Evolutionary conservation across 1,140 invertebrate species (phyloP).

Genomic region (Sogatella furcifera): DNA sequence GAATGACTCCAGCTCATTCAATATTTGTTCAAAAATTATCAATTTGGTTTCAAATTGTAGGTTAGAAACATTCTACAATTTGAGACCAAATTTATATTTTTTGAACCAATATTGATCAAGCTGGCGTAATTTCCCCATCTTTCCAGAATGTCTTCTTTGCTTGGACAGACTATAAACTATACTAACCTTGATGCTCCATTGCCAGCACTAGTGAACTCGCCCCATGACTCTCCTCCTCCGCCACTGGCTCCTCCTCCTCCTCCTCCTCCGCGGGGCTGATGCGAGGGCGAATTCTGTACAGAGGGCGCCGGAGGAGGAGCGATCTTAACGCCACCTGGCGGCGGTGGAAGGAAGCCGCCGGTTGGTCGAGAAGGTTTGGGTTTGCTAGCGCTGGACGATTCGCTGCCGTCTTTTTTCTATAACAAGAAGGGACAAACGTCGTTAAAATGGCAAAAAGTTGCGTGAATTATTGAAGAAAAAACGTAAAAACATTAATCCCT

Average conservation of each 20-base stretch:
- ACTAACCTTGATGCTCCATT: constrained; percentile 33
- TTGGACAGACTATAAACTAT: no score
- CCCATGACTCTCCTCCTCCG: constrained; percentile 42
- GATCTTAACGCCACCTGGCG: constrained; percentile 61
- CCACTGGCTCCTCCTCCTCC: constrained; percentile 20
- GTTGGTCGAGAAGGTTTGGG: constrained; percentile 43
- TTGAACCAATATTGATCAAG: no score
- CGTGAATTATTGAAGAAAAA: no score
- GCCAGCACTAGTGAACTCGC: constrained; percentile 61
- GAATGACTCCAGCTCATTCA: no score
- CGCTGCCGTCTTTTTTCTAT: constrained; percentile 80
- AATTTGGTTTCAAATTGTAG: no score
- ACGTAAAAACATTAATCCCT: no score
- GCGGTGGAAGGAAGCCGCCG: constrained; percentile 67
- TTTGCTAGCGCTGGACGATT: constrained; percentile 49
- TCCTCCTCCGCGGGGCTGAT: constrained; percentile 34
- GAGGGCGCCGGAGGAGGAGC: constrained; percentile 53
- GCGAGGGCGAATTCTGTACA: constrained; percentile 49
- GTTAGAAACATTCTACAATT: no score
- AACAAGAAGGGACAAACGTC: constrained; percentile 16
- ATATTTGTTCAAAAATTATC: no score
- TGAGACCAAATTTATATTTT: no score
- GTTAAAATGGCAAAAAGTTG: no score
- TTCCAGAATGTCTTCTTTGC: no score
- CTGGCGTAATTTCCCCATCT: no score